phyloP scores from a whole-genome alignment of 1,140 invertebrate genomes.

The Pseudomyrmex cubaensis region DNA sequence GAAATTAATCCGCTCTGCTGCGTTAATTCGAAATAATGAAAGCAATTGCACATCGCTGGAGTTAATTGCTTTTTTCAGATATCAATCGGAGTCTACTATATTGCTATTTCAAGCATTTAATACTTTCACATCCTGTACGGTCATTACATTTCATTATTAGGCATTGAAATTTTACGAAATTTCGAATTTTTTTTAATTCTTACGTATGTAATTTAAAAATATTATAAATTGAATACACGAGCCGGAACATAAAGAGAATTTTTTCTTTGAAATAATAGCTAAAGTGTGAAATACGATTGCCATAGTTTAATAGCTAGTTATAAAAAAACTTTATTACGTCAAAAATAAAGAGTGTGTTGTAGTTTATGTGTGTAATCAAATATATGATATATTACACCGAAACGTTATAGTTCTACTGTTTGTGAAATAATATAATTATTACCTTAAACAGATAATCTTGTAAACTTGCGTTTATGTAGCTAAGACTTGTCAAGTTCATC shows the following conservation, averaged over 20 bases:
- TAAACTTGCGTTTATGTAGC: neutral
- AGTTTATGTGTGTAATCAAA: neutral
- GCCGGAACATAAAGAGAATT: neutral
- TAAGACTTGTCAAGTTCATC: neutral
- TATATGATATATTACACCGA: neutral
- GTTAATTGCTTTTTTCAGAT: constrained; percentile 52
- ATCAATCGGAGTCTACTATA: constrained; percentile 13
- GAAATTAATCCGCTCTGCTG: constrained; percentile 53
- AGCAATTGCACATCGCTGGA: constrained; percentile 38
- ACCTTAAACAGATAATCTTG: constrained; percentile 13
- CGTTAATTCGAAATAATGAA: constrained; percentile 54
- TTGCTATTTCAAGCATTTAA: constrained; percentile 36
- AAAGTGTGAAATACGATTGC: no score
- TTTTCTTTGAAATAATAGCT: neutral
- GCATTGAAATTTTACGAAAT: neutral
- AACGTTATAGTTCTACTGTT: neutral
- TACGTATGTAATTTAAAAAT: neutral
- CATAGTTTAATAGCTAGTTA: no score
- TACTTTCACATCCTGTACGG: neutral
- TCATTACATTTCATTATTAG: constrained; percentile 17
- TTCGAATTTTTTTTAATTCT: constrained; percentile 2
- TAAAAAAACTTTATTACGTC: neutral
- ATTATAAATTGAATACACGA: neutral
- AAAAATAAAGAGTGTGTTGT: neutral
- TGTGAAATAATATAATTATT: neutral